phyloP scores from a whole-genome alignment of 2,888 invertebrate genomes.

The Conus canariensis region DNA sequence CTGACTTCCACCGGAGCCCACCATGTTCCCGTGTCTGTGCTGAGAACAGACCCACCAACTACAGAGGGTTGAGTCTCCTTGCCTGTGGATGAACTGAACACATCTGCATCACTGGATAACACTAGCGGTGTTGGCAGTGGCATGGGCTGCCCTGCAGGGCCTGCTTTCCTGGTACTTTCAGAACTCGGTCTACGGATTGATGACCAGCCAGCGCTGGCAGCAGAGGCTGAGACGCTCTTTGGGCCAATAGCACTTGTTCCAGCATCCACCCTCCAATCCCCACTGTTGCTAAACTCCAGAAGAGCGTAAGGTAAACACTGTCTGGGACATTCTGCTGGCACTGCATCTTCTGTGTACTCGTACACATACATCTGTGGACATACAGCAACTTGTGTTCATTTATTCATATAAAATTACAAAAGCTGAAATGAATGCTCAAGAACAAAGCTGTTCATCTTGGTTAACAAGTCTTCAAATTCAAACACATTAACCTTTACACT shows the following conservation, averaged over 20 bases:
- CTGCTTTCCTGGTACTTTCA: neutral
- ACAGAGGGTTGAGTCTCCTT: neutral
- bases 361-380: conserved; percentile 65
- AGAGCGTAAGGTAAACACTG: conserved; percentile 70
- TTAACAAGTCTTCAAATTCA: too few species aligned
- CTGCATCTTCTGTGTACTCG: conserved; percentile 69
- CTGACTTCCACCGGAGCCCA: neutral
- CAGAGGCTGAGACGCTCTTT: neutral
- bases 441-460: too few species aligned
- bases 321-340: conserved; percentile 60
- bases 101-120: neutral
- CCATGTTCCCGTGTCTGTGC: neutral
- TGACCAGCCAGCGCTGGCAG: conserved; percentile 39
- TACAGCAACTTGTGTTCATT: too few species aligned
- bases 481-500: too few species aligned
- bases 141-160: too few species aligned
- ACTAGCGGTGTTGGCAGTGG: neutral
- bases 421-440: too few species aligned
- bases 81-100: neutral
- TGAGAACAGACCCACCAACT: neutral
- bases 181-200: neutral
- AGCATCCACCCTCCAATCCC: neutral
- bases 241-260: neutral
- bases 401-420: too few species aligned
- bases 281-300: conserved; percentile 24